Conservation (phyloP, 2,888 invertebrate species). For the Dasypogon diadema region DNA sequence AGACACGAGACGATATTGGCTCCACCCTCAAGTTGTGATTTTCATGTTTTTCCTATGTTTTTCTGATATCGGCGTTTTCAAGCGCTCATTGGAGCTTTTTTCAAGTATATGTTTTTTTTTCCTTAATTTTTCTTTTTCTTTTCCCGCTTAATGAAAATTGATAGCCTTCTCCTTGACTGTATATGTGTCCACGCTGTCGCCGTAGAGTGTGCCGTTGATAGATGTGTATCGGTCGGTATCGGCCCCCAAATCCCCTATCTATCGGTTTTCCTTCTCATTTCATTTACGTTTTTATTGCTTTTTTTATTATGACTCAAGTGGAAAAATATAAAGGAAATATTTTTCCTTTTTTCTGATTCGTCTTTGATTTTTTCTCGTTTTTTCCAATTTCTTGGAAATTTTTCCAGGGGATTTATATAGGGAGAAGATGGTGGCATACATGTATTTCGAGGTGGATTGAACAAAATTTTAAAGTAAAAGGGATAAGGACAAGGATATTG, state of each 20-base stretch:
- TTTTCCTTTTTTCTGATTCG: constrained; percentile 46
- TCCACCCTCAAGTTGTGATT: constrained; percentile 52
- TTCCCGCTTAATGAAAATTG: constrained; percentile 31
- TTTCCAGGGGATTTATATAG: neutral
- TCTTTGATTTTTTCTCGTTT: constrained; percentile 40
- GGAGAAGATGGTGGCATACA: neutral
- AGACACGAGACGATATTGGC: constrained; percentile 50
- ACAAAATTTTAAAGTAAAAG: too few relatives aligned
- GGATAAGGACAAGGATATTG: too few relatives aligned
- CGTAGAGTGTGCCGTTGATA: constrained; percentile 18
- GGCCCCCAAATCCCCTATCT: constrained; percentile 25
- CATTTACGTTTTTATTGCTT: constrained; percentile 36
- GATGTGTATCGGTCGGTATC: constrained; percentile 30
- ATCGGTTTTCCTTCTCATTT: constrained; percentile 47
- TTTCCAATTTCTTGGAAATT: neutral
- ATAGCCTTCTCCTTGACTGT: constrained; percentile 26
- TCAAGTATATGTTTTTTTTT: constrained; percentile 21
- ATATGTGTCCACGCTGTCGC: constrained; percentile 21
- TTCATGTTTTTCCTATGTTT: constrained; percentile 50
- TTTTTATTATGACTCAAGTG: constrained; percentile 22
- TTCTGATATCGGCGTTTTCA: constrained; percentile 50
- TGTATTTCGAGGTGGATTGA: too few relatives aligned
- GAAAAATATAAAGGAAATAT: constrained; percentile 30
- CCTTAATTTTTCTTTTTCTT: neutral
- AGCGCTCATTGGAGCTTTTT: constrained; percentile 49